Percentiles rank a stretch among this genome's conserved stretches.
Evolutionary conservation across 2,888 invertebrate genomes (phyloP).

Genomic region (Trachelus troglodyta): DNA sequence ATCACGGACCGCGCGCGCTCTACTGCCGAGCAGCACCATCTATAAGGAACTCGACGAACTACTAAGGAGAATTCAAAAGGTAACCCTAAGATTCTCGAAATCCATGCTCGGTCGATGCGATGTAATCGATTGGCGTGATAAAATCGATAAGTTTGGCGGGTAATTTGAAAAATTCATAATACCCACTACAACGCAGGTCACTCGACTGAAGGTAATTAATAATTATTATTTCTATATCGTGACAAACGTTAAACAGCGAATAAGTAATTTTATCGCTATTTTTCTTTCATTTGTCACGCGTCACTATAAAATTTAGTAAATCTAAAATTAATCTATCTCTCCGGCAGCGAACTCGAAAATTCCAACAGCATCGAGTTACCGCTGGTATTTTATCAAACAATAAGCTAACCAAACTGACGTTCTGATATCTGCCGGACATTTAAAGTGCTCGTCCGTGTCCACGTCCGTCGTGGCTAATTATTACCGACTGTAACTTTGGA

Average conservation of each 20-base stretch:
- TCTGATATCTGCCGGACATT: constrained; percentile 51
- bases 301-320: background rate
- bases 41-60: background rate
- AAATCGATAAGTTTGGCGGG: background rate
- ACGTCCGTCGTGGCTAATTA: constrained; percentile 59
- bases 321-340: background rate
- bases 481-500: constrained; percentile 28
- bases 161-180: too few relatives aligned
- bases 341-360: background rate
- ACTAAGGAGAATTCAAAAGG: background rate
- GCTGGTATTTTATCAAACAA: constrained; percentile 50
- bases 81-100: background rate
- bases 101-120: background rate
- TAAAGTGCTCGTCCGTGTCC: constrained; percentile 60
- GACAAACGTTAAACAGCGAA: too few relatives aligned
- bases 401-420: constrained; percentile 44
- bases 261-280: too few relatives aligned
- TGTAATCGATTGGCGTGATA: background rate
- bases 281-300: too few relatives aligned
- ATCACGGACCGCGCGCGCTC: background rate
- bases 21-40: background rate
- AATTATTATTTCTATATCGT: too few relatives aligned
- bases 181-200: too few relatives aligned
- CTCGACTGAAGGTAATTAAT: too few relatives aligned
- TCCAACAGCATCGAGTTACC: background rate